These are phyloP conservation scores for Apostichopus parvimensis DNA, from an alignment of 35 echinoderm and acorn worm genomes.

Conservation along the genomic window DNA sequence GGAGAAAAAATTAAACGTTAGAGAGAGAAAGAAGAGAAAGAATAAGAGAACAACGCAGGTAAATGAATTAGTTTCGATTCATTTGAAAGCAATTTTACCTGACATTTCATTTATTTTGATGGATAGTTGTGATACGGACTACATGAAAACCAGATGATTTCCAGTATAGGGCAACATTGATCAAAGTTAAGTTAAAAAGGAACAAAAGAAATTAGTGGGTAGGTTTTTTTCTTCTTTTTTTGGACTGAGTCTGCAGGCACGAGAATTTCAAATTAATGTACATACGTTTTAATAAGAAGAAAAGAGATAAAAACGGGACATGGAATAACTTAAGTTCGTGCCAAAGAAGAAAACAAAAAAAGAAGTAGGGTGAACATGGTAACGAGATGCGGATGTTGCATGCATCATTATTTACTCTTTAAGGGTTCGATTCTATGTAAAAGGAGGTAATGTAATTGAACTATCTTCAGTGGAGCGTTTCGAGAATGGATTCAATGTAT, in stretches of 20 bases:
- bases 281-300: too few relatives aligned
- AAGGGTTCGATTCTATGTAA: too few relatives aligned
- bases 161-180: not conserved
- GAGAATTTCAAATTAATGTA: not conserved
- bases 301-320: too few relatives aligned
- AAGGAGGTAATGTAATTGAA: too few relatives aligned
- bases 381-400: not conserved
- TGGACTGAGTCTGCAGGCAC: not conserved
- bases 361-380: not conserved
- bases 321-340: too few relatives aligned
- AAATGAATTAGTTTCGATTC: conserved; percentile 35
- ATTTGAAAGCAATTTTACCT: conserved; percentile 33
- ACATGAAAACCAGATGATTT: not conserved
- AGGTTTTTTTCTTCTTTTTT: too few relatives aligned
- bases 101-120: conserved; percentile 26
- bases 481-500: too few relatives aligned
- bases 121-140: not conserved
- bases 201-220: too few relatives aligned
- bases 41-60: not conserved
- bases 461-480: too few relatives aligned
- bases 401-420: not conserved
- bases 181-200: not conserved
- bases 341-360: too few relatives aligned
- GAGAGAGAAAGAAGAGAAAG: not conserved
- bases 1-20: too few relatives aligned